phyloP scores from a whole-genome alignment of 1,140 invertebrate genomes.

The Eueides isabella region DNA sequence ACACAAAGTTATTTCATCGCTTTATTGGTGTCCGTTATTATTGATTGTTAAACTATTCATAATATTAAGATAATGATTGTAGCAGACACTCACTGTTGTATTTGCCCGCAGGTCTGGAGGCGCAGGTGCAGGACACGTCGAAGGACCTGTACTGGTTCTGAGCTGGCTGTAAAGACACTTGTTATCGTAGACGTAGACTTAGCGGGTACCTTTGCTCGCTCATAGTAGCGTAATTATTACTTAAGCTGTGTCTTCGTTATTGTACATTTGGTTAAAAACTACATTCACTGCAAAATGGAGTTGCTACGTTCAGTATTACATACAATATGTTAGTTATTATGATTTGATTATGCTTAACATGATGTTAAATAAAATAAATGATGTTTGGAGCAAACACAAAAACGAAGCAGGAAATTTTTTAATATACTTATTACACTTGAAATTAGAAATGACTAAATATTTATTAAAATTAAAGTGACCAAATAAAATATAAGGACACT shows the following conservation, averaged over 20 bases:
- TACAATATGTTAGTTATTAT: background rate
- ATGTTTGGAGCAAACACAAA: too few species aligned
- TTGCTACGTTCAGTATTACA: constrained; percentile 7
- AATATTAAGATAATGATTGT: background rate
- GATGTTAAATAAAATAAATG: too few species aligned
- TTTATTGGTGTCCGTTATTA: too few species aligned
- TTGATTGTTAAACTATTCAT: too few species aligned
- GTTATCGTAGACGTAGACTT: constrained; percentile 26
- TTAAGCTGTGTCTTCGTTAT: background rate
- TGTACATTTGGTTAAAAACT: background rate
- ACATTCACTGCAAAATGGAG: background rate
- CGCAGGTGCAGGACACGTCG: constrained; percentile 83
- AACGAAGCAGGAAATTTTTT: too few species aligned
- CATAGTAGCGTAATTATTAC: background rate
- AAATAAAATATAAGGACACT: too few species aligned
- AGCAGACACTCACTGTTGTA: background rate
- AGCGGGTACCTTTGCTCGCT: constrained; percentile 18
- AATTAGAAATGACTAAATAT: too few species aligned
- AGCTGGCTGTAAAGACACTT: constrained; percentile 47
- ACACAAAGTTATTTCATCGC: too few species aligned
- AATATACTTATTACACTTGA: too few species aligned
- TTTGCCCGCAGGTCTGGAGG: constrained; percentile 79
- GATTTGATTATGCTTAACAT: too few species aligned
- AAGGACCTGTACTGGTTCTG: constrained; percentile 84
- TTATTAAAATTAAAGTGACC: too few species aligned